Base-by-base conservation (phyloP, 1,140 invertebrate genomes). In the Aphelinus atriplicis region DNA sequence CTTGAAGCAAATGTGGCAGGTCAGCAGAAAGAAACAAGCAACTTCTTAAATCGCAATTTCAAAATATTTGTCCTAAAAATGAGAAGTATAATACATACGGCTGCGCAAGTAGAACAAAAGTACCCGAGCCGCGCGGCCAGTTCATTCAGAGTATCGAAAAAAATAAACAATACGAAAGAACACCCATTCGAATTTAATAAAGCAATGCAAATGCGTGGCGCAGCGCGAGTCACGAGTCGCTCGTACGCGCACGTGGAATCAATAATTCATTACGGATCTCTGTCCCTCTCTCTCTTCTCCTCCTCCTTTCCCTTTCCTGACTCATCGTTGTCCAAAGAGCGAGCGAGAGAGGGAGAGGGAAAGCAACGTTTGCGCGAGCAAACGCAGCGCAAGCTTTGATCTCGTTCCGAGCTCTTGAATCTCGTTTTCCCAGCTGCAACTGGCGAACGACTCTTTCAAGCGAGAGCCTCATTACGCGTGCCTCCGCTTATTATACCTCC, bases 221-320 rank as follows among this genome's bases (percentile, higher is more conserved):
- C 10, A 61, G 53, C 43, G 71, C 51, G 63, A 68, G 66, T 68
- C 66, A 55, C 56, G 55, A 48, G 66, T 48, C 66, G 43, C 10
- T 50, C 62, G 58, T 63, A n/a, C 26, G 26, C 26, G 65, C 60
- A 57, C 70, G 70, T 42, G 66, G 3, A 70, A 69, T 75, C 74
- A 71, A 76, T 76, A 75, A 75, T 75, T 75, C 73, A 80, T 80
- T 77, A 74, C 62, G 6, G 64, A 57, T 71, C 50, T 2, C 50
- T 7, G n/a, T 62, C 68, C 55, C 10, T 58, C 42, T 7, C 56
- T 51, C 57, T 5, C 64, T 9, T 6, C 48, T 5, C 47, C 46
- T 7, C 51, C n/a, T 63, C 26, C 26, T 26, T 26, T 26, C 26
- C 26, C 26, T 26, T 26, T 47, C 51, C 42, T 5, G 48, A 50